Base-by-base conservation (phyloP, 2,113 vertebrate genomes). In the Oreochromis tanganicae region DNA sequence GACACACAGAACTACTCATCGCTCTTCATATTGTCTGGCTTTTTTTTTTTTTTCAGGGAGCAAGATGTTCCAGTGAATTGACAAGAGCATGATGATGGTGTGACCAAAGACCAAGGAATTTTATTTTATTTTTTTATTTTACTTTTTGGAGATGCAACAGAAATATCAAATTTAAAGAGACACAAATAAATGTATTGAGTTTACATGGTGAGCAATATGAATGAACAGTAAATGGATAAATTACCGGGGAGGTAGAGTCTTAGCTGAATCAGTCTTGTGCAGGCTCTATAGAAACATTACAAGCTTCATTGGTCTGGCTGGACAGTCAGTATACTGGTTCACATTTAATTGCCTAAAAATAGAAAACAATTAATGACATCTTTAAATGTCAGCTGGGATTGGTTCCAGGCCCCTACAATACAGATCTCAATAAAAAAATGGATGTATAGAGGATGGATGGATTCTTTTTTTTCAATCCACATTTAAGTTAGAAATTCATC, bases 21-120 rank as follows among this genome's bases (percentile, higher is more conserved):
- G 87, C 87, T 93, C 90, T 95, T 93, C 94, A 96, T 96, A 96
- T 88, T 91, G 88, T 86, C 90, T 46, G 7, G 78, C 86, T 84
- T 93, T 93, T 71, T 5, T 5, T 5, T 5, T 46, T n/a, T 43
- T 91, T 54, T 24, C 79, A 89, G 4, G 29, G 32, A 92, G 80
- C 36, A 48, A 73, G 88, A 80, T 43, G 12, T 75, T 83, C 13
- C 84, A 68, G 29, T 66, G 66, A 55, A 84, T 50, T 85, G 84
- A 71, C 88, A 91, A 93, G 85, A 86, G 48, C 34, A 16, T 48
- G 43, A 84, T 57, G 21, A 82, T 34, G 66, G 59, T 79, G 32
- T 79, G 78, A 81, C 55, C 57, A 57, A 46, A 83, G 52, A 55
- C 43, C 4, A 34, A 41, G 66, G 48, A 59, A 80, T 38, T 38